A percentile compares a stretch with the other conserved stretches of the same genome.
These are phyloP conservation scores for Sminthopsis crassicaudata DNA, from an alignment of 2,113 vertebrate species.

Conservation along the genomic window DNA sequence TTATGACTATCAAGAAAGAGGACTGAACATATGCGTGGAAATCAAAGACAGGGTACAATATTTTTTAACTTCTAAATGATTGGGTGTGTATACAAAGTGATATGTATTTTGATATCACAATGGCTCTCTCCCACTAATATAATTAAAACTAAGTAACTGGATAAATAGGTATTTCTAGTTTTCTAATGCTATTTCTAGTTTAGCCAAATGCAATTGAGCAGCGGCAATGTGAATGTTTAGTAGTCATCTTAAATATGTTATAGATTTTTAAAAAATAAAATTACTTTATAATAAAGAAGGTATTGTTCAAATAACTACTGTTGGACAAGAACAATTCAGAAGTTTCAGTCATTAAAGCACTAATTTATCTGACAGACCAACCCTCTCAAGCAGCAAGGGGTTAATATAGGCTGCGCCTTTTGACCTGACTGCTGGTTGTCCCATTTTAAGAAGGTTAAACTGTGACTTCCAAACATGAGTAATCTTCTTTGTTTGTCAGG, in stretches of 20 bases:
- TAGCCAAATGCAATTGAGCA: background rate
- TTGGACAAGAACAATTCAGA: background rate
- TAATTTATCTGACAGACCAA: constrained; percentile 1
- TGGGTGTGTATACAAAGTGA: background rate
- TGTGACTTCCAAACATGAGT: background rate
- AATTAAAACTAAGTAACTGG: background rate
- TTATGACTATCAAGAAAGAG: background rate
- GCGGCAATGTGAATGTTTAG: background rate
- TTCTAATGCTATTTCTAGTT: background rate
- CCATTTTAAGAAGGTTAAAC: background rate
- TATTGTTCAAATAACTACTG: too few relatives aligned
- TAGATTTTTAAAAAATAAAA: background rate
- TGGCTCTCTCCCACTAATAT: background rate
- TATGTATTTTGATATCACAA: background rate
- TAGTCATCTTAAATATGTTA: too few relatives aligned
- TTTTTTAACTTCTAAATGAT: background rate
- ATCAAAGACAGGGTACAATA: background rate
- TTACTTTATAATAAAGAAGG: background rate
- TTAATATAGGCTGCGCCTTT: background rate
- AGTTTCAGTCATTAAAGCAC: background rate
- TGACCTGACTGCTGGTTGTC: accelerated
- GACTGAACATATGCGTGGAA: background rate
- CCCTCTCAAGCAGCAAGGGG: background rate
- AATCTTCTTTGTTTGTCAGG: constrained; percentile 21
- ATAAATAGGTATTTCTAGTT: background rate